Base-by-base conservation (phyloP, 2,113 vertebrate species). In the Platycercus adscitus region DNA sequence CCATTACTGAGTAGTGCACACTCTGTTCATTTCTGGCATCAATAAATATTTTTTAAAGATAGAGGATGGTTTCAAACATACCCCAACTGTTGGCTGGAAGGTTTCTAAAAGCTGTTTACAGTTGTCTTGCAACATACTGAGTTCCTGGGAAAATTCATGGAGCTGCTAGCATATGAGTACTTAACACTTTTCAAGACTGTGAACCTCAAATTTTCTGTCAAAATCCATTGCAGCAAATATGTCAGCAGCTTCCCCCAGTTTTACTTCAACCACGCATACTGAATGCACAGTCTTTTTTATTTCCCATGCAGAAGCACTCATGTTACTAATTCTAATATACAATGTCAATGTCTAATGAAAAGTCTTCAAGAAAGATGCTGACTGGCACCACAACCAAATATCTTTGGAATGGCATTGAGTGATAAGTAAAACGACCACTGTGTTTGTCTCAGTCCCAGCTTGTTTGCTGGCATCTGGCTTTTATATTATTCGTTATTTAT, bases 401-500 rank as follows among this genome's bases (percentile, higher is more conserved):
- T 7, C 31, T 71, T 71, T 24, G 46, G 53, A 66, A 35, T 8
- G 23, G 28, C 65, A 25, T 7, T 55, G 25, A 41, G 60, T 6
- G 16, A 65, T 23, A 44, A 65, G 76, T 46, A 52, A 49, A 60
- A 66, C 7, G 7, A 60, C 31, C 23, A 17, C 41, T 60, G 23
- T 20, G 33, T 44, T 85, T 76, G 39, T 24, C 47, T 80, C 76
- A 88, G n/a, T 53, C 71, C 83, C 82, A 71, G 76, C 76, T 77
- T 52, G 46, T 63, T 73, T 91, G 69, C 41, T 78, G 88, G 93
- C 81, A 15, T 72, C 81, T 84, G 89, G 86, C 79, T 92, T 91
- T 89, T 97, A 91, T 91, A 94, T 98, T 97, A 98, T 97, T 97
- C 96, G 96, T 98, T 97, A 98, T 97, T 97, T 96, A 97, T 96